Conservation (phyloP, 2,888 invertebrate species). For the Rhaphigaster nebulosa region DNA sequence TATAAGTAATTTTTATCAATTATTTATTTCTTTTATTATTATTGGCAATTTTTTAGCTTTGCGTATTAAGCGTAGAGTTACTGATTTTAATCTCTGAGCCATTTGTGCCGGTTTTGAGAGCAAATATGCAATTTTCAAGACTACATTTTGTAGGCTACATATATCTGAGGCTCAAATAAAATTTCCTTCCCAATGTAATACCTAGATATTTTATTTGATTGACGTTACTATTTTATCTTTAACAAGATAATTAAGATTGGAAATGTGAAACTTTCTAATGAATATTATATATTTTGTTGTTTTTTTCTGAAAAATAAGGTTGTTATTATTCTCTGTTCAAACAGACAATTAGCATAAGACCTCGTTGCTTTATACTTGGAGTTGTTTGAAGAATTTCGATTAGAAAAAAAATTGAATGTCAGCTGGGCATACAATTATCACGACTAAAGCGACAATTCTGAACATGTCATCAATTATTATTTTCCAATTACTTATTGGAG, state of each 20-base stretch:
- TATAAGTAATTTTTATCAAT: too few relatives aligned
- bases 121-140: neutral
- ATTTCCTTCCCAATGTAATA: neutral
- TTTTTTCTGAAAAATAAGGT: neutral
- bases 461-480: neutral
- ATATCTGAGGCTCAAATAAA: too few relatives aligned
- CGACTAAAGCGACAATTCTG: neutral
- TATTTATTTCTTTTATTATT: too few relatives aligned
- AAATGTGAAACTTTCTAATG: too few relatives aligned
- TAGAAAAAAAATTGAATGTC: neutral
- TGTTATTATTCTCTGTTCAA: neutral
- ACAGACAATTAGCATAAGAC: neutral
- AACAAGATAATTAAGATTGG: too few relatives aligned
- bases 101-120: too few relatives aligned
- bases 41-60: too few relatives aligned
- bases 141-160: neutral
- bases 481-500: neutral
- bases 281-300: too few relatives aligned
- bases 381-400: slow-evolving; percentile 3
- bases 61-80: too few relatives aligned
- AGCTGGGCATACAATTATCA: neutral
- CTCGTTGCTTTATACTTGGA: neutral
- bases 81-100: too few relatives aligned
- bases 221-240: neutral
- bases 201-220: neutral